Evolutionary conservation across 1,140 invertebrate species (phyloP), one percentile per base, ranked within the genome.

Genomic region (Triops cancriformis): DNA sequence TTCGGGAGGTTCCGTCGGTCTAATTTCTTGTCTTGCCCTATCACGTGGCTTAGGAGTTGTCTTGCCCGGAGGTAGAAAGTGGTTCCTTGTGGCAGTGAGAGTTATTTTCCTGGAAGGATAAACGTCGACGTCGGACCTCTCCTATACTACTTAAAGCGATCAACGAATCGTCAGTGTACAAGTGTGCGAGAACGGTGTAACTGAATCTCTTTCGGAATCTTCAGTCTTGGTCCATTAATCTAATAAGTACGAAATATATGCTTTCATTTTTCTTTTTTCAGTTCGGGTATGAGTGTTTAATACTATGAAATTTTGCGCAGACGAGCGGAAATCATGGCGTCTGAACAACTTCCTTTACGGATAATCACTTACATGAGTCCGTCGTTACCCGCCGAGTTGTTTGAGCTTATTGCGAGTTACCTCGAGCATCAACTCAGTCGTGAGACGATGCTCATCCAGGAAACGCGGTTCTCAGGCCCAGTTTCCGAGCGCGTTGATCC

Each of bases 291-390:
- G n/a, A n/a, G n/a, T 37, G 31, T 37, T n/a, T 37, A 37, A 37
- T 37, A 7, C 31, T 37, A 37, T 37, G 31, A 4, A 37, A 37
- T 37, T 37, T 37, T 37, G 31, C 7, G 31, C 7, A 37, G 31
- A 37, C 31, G 14, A 18, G 14, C 51, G 51, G 7, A 42, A 26
- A 77, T 28, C 3, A 72, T 31, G 31, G n/a, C 64, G 23, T 28
- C 64, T 14, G 45, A 42, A 6, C n/a, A 23, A 18, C 45, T 72
- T 64, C 78, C 78, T 45, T 80, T 91, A 80, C 82, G 89, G 76
- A 79, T 88, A 27, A 83, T 85, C 51, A 89, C 89, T 0, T 90
- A 89, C 81, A 86, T 90, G 85, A 87, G 88, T 79, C 89, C 89
- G 11, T 87, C 87, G 74, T 85, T 89, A 80, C 89, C 88, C 4